A percentile compares a stretch with the other conserved stretches of the same genome.
phyloP scores from a whole-genome alignment of 2,797 vertebrate species.

The Hyperoplus immaculatus region DNA sequence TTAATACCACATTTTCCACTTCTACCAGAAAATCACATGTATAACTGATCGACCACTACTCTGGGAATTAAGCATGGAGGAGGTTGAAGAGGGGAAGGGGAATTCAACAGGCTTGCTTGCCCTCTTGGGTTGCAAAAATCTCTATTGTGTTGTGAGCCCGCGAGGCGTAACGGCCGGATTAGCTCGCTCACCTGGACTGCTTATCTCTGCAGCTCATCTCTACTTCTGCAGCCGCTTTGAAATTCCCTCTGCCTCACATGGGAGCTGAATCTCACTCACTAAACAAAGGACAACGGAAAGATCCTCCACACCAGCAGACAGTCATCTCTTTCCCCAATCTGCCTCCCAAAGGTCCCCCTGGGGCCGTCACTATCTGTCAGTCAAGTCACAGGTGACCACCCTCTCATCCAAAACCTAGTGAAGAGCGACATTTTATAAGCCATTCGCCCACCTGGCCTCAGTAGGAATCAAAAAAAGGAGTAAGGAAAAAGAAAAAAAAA shows the following conservation, averaged over 20 bases:
- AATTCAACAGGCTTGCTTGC: slow-evolving; percentile 31
- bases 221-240: slow-evolving; percentile 63
- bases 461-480: slow-evolving; percentile 55
- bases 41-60: slow-evolving; percentile 27
- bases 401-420: slow-evolving; percentile 50
- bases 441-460: slow-evolving; percentile 52
- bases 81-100: neutral
- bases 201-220: slow-evolving; percentile 77
- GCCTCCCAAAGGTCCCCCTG: slow-evolving; percentile 47
- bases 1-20: slow-evolving; percentile 7
- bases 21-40: slow-evolving; percentile 26
- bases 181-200: slow-evolving; percentile 72
- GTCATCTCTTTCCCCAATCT: slow-evolving; percentile 46
- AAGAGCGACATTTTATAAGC: slow-evolving; percentile 63
- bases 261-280: slow-evolving; percentile 44
- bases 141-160: slow-evolving; percentile 66
- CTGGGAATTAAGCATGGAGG: neutral
- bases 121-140: slow-evolving; percentile 45
- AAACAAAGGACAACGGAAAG: slow-evolving; percentile 48
- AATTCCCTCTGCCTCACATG: slow-evolving; percentile 62
- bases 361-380: slow-evolving; percentile 63
- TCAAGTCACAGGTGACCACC: slow-evolving; percentile 77
- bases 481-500: slow-evolving; percentile 19
- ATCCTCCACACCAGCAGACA: slow-evolving; percentile 44
- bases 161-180: slow-evolving; percentile 69